These are phyloP conservation scores for Otis tarda DNA, from an alignment of 2,113 vertebrate genomes.

Conservation along the genomic window DNA sequence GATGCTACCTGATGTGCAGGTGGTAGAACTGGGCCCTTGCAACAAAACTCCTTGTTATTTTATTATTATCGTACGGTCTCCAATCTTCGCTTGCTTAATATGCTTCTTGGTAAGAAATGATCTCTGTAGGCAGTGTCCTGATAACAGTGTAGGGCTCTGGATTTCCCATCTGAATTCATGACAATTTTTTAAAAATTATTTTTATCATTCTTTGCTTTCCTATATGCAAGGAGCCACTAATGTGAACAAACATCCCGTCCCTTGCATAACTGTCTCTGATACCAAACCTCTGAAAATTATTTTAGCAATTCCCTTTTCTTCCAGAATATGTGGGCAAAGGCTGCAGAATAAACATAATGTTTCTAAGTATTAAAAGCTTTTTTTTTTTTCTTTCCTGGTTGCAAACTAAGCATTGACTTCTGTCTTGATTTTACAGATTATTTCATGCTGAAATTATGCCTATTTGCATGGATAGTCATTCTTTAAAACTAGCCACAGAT, in stretches of 20 bases:
- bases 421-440: conserved; percentile 79
- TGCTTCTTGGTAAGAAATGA: neutral
- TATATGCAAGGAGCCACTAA: conserved; percentile 19
- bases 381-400: neutral
- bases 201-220: conserved; percentile 20
- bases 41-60: neutral
- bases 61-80: neutral
- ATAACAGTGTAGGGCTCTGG: neutral
- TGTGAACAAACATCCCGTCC: conserved; percentile 9
- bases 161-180: conserved; percentile 4
- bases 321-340: conserved; percentile 24
- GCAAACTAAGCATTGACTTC: conserved; percentile 67
- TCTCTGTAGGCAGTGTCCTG: neutral
- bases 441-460: conserved; percentile 83
- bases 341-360: conserved; percentile 22
- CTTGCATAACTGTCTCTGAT: conserved; percentile 19
- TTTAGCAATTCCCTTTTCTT: neutral
- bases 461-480: conserved; percentile 87
- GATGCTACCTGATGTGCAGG: neutral
- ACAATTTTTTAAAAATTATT: neutral
- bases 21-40: neutral
- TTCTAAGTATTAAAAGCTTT: conserved; percentile 3
- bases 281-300: conserved; percentile 48
- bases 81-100: neutral
- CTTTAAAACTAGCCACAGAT: conserved; percentile 86